These are phyloP conservation scores for Planiliza haematocheilus DNA, from an alignment of 2,113 vertebrate genomes.

Conservation along the genomic window DNA sequence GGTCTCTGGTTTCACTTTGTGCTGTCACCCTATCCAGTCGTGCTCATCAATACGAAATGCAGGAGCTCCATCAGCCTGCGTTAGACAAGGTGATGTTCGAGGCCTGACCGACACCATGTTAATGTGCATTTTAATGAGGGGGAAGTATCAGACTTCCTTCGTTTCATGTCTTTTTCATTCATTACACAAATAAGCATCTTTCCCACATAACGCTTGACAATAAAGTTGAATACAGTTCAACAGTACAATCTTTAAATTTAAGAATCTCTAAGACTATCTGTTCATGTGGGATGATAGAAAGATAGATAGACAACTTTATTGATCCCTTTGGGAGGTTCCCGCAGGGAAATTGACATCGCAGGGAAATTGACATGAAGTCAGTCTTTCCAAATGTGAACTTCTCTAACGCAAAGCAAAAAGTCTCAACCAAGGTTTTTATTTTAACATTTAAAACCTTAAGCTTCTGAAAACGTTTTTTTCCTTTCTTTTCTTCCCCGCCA, in stretches of 20 bases:
- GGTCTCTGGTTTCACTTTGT: conserved; percentile 74
- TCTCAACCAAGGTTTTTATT: neutral
- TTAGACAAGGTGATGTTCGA: conserved; percentile 64
- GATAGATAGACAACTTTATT: too few species aligned
- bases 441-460: neutral
- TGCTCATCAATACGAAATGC: conserved; percentile 79
- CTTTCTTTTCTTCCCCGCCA: too few species aligned
- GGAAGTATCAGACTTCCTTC: conserved; percentile 65
- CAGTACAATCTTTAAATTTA: too few species aligned
- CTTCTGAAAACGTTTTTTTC: neutral
- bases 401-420: neutral
- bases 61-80: conserved; percentile 60
- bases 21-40: conserved; percentile 76
- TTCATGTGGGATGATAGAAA: too few species aligned
- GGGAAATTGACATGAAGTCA: too few species aligned
- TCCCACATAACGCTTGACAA: too few species aligned
- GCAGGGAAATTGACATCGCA: too few species aligned
- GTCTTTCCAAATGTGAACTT: neutral
- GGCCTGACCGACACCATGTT: conserved; percentile 55
- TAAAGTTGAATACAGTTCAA: neutral
- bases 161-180: conserved; percentile 70
- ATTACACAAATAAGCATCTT: too few species aligned
- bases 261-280: conserved; percentile 2
- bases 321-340: too few species aligned
- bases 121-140: conserved; percentile 69